Conservation (phyloP, 1,140 invertebrate species). For the Dinothrombium tinctorium region DNA sequence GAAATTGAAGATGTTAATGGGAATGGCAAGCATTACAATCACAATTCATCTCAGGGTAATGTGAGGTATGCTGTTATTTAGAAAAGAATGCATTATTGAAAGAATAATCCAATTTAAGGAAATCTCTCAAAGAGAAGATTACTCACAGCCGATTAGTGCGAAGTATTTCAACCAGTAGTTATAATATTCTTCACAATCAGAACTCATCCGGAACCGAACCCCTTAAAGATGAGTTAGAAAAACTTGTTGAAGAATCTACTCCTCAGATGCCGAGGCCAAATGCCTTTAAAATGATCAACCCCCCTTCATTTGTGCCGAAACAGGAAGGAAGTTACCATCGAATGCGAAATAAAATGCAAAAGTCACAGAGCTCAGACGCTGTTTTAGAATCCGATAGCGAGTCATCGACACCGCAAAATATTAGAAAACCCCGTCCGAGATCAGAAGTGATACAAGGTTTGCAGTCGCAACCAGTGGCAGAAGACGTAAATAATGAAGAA, state of each 20-base stretch:
- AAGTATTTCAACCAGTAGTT: constrained; percentile 16
- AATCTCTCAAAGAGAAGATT: constrained; percentile 12
- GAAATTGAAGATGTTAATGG: constrained; percentile 8
- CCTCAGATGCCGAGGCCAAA: too few relatives aligned
- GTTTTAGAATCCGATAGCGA: constrained; percentile 16
- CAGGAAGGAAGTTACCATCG: neutral
- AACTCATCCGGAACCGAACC: neutral
- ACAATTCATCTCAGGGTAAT: neutral
- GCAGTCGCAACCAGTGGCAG: neutral
- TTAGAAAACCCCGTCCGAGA: constrained; percentile 1
- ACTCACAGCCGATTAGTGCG: constrained; percentile 14
- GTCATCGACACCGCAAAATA: constrained; percentile 10
- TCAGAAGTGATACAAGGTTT: constrained; percentile 4
- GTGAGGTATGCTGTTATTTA: neutral
- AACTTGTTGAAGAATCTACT: too few relatives aligned
- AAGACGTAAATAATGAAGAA: neutral
- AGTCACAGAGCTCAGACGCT: constrained; percentile 16
- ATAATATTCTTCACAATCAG: constrained; percentile 14
- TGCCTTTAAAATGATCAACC: neutral
- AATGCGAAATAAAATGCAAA: constrained; percentile 12
- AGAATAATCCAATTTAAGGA: constrained; percentile 4
- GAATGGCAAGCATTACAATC: neutral
- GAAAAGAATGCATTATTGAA: neutral
- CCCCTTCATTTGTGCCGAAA: neutral
- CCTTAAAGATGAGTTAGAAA: neutral